These are phyloP conservation scores for Porites evermanni DNA, from an alignment of 92 coral and sea anemone species.

Conservation along the genomic window DNA sequence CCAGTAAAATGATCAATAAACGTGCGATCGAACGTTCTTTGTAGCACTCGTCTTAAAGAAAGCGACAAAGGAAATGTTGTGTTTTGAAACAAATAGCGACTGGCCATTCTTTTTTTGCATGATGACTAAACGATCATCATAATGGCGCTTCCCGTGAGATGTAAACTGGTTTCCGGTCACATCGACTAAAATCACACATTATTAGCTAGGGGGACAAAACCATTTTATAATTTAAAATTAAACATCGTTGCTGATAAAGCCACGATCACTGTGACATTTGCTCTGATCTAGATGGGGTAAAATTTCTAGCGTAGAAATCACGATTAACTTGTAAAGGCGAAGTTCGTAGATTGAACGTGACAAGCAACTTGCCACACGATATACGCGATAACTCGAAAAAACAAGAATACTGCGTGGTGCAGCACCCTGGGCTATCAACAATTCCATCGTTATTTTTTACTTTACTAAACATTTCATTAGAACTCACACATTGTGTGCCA, in stretches of 20 bases:
- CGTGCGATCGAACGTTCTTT: background rate
- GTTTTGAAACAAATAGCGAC: background rate
- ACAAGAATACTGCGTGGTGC: background rate
- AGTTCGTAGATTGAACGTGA: background rate
- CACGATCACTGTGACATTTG: background rate
- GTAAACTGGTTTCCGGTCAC: conserved; percentile 44
- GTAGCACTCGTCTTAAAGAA: background rate
- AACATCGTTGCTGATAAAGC: background rate
- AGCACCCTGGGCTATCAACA: background rate
- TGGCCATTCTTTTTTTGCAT: background rate
- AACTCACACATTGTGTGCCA: background rate
- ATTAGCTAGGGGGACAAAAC: background rate
- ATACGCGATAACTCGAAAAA: background rate
- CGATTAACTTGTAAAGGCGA: background rate
- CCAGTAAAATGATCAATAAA: background rate
- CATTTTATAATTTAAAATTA: background rate
- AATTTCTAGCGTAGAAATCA: conserved; percentile 1
- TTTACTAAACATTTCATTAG: background rate
- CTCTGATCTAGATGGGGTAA: background rate
- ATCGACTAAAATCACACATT: conserved; percentile 1
- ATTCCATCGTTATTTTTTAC: too few relatives aligned
- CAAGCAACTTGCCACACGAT: background rate
- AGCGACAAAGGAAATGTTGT: background rate
- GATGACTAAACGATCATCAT: conserved; percentile 33
- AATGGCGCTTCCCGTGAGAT: conserved; percentile 34